These are phyloP conservation scores for Eidolon dupreanum DNA, from an alignment of 2,797 vertebrate genomes.

Conservation along the genomic window DNA sequence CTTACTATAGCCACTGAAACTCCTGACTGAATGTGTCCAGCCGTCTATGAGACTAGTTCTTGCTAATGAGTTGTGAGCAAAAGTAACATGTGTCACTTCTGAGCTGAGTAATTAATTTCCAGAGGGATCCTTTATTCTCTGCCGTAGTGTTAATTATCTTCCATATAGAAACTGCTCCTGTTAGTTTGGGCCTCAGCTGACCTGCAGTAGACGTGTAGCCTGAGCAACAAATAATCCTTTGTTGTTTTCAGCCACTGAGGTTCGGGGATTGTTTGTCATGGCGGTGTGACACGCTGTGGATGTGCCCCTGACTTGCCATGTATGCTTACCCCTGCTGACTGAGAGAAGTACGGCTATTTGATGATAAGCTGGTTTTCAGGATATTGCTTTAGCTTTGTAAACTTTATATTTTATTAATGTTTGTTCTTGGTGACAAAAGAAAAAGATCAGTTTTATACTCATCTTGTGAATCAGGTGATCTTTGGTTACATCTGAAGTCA, in stretches of 20 bases:
- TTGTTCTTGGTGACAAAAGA: conserved; percentile 18
- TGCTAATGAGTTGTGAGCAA: background rate
- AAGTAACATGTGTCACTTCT: background rate
- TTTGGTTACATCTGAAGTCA: background rate
- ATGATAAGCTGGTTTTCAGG: background rate
- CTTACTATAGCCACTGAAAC: background rate
- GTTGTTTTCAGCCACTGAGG: background rate
- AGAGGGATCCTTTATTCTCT: background rate
- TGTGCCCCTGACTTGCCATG: background rate
- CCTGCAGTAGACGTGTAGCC: background rate
- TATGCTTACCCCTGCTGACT: background rate
- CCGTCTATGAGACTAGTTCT: background rate
- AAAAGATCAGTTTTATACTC: background rate
- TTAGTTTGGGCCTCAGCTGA: background rate
- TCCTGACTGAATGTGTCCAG: background rate
- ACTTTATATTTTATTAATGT: conserved; percentile 8
- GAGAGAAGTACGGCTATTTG: background rate
- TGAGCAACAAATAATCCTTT: background rate
- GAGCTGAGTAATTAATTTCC: background rate
- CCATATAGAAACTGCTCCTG: background rate
- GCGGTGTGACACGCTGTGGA: background rate
- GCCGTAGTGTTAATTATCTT: background rate
- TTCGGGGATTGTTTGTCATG: background rate
- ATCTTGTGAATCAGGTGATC: background rate
- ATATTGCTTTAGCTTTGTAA: background rate